Evolutionary conservation across 1,140 invertebrate species (phyloP).

Genomic region (Sitophilus oryzae): DNA sequence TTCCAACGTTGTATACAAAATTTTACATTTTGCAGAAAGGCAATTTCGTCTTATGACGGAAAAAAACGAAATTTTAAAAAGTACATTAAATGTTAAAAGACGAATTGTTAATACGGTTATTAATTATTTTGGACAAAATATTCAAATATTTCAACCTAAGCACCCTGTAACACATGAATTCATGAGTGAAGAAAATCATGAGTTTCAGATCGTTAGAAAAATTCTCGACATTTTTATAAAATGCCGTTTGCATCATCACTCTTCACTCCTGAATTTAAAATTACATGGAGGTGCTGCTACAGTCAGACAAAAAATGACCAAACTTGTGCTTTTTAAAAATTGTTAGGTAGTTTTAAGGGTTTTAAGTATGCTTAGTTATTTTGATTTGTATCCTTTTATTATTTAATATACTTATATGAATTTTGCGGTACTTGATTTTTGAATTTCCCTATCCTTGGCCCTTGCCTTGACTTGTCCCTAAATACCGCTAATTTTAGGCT

Average conservation of each 20-base stretch:
- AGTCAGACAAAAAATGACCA: constrained; percentile 1
- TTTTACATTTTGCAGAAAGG: background rate
- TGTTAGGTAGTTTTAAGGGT: no score
- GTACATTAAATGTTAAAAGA: background rate
- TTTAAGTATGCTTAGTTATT: no score
- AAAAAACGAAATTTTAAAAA: background rate
- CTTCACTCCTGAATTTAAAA: background rate
- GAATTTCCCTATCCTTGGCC: no score
- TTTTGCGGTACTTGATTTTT: no score
- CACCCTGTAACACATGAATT: background rate
- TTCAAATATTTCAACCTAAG: background rate
- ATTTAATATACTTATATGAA: no score
- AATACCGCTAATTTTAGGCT: no score
- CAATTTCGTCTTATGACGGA: background rate
- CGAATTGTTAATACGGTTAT: background rate
- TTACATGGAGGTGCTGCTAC: background rate
- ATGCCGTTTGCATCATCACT: background rate
- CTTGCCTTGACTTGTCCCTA: no score
- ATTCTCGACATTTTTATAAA: no score
- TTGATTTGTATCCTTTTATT: no score
- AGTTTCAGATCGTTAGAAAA: no score
- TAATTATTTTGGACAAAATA: background rate
- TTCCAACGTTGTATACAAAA: background rate
- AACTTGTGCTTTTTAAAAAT: background rate
- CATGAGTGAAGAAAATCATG: background rate